Base-by-base conservation (phyloP, 2,888 invertebrate species). In the Andrena flavipes region DNA sequence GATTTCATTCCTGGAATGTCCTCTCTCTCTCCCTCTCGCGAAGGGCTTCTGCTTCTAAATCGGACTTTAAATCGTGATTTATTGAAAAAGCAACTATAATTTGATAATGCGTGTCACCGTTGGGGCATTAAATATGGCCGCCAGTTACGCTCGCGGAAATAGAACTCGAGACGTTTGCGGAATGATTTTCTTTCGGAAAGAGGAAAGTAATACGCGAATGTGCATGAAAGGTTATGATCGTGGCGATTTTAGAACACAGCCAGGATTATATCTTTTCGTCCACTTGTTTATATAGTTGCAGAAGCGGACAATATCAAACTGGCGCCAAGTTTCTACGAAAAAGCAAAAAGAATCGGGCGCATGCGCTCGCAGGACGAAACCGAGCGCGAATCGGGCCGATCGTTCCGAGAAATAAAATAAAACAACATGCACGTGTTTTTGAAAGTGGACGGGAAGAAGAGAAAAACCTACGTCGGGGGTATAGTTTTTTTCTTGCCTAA, bases 321-420 rank as follows among this genome's bases (percentile, higher is more conserved):
- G 56, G 72, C 80, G 76, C 80, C 69, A 80, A 79, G 29, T 67
- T 42, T 26, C 33, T 48, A 60, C 33, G 30, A 33, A 62, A 82
- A 76, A 64, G 26, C 5, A 33, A 65, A 49, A 54, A 67, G 51
- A 54, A 23, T 16, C 13, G 30, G 20, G 33, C 77, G 74, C 77
- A 72, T 74, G 84, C 71, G 84, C 33, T 7, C n/a, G 8, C 8
- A 54, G 29, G 48, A 67, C 42, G 48, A 69, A 78, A 51, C 13
- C 65, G 68, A 72, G 78, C 85, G 85, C 82, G 79, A 82, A 72
- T 23, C 69, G 7, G 4, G 7, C 23, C n/a, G n/a, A 73, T 71
- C 23, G 35, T 70, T 26, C 26, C 10, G 10, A 10, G 35, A 67
- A 74, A 74, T 73, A 76, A 75, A 77, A 54, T 3, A 65, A 73